A percentile compares a stretch with the other conserved stretches of the same genome.
These are phyloP conservation scores for Pygocentrus nattereri DNA, from an alignment of 2,797 vertebrate species.

Conservation along the genomic window DNA sequence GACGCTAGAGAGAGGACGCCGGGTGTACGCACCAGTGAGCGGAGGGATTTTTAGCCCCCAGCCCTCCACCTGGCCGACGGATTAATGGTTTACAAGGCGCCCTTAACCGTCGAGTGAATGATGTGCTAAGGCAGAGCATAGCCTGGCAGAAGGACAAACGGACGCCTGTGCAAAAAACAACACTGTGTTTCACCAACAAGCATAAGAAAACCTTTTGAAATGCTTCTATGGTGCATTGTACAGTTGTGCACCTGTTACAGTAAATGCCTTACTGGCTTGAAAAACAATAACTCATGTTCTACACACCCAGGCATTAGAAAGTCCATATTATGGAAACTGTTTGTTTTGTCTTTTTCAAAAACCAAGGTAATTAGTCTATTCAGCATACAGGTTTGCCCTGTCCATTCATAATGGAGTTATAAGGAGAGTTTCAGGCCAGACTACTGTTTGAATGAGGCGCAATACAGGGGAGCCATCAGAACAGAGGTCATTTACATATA, in stretches of 20 bases:
- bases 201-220: neutral
- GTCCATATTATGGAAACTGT: neutral
- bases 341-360: neutral
- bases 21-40: conserved; percentile 77
- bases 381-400: too few relatives aligned
- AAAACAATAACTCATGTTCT: neutral
- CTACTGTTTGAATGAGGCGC: too few relatives aligned
- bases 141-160: conserved; percentile 63
- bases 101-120: conserved; percentile 79
- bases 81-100: conserved; percentile 86
- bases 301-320: neutral
- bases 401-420: too few relatives aligned
- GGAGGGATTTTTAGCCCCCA: conserved; percentile 75
- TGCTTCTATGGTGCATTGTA: neutral
- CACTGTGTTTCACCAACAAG: neutral
- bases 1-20: conserved; percentile 63
- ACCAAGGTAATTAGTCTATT: too few relatives aligned
- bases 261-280: neutral
- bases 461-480: too few relatives aligned
- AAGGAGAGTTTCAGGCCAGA: too few relatives aligned
- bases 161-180: neutral
- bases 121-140: conserved; percentile 72
- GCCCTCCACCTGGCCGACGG: conserved; percentile 77
- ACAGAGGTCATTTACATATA: too few relatives aligned
- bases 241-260: neutral